Base-by-base conservation (phyloP, 1,140 invertebrate genomes). In the Ridgeia piscesae region DNA sequence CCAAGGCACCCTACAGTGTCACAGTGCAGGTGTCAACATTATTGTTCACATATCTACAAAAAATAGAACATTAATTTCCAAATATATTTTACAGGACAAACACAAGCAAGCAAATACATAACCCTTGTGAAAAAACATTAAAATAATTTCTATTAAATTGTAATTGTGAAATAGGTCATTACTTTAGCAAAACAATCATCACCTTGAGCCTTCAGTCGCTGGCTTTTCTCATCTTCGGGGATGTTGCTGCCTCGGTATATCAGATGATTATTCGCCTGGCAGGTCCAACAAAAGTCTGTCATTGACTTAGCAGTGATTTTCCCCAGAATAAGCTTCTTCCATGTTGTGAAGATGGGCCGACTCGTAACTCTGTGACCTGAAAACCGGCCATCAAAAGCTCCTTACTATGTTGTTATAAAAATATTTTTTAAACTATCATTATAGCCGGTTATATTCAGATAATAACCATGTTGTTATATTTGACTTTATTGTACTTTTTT, bases 211-310 rank as follows among this genome's bases (percentile, higher is more conserved):
- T 77, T 77, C 58, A 77, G 58, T 77, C 58, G 58, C 58, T 77
- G 58, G 27, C 89, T 33, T 91, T 94, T 94, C 21, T 90, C 92
- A 31, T 92, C 93, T 21, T 93, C 92, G 21, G 35, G 27, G 34
- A 92, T 27, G 88, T 93, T 93, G 14, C 92, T 91, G 88, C 92
- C 91, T 34, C 91, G 90, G 42, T 92, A 93, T 27, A 94, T 92
- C n/a, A 88, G 34, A 27, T 91, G 77, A 89, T 92, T 92, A 91
- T 93, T 94, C 21, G 92, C 21, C 89, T 94, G 93, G 91, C 93
- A 94, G 42, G 58, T 91, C 92, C 93, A 93, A 92, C 94, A 94
- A 4, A 94, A 91, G 91, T 94, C 93, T 4, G 94, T 93, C 89
- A 93, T 93, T 90, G 93, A 93, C 77, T 92, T 93, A 31, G 90